phyloP scores from a whole-genome alignment of 2,113 vertebrate genomes.

The Chaenogobius annularis region DNA sequence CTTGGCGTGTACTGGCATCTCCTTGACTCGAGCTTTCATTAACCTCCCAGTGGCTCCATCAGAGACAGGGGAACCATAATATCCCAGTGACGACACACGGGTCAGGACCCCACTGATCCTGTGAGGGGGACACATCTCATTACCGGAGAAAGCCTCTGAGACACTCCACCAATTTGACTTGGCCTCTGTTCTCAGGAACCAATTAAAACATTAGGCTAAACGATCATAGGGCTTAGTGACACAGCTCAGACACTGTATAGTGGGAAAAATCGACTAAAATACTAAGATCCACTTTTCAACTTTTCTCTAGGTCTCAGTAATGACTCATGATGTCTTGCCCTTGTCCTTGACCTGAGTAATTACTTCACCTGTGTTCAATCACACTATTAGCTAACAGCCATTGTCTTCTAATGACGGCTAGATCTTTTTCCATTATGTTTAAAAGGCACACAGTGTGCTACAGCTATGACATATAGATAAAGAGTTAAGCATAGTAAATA shows the following conservation, averaged over 20 bases:
- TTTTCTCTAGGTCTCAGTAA: neutral
- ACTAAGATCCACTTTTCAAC: neutral
- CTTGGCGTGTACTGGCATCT: slow-evolving; percentile 18
- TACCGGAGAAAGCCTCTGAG: slow-evolving; percentile 75
- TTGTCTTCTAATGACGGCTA: neutral
- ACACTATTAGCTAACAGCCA: neutral
- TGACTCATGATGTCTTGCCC: neutral
- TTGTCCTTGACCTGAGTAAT: neutral
- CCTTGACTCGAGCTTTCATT: slow-evolving; percentile 65
- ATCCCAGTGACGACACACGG: slow-evolving; percentile 67
- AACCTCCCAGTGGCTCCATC: slow-evolving; percentile 62
- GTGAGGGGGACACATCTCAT: slow-evolving; percentile 76
- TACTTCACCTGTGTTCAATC: neutral
- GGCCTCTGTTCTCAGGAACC: slow-evolving; percentile 76
- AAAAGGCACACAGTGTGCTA: slow-evolving; percentile 3
- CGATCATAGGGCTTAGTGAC: slow-evolving; percentile 67
- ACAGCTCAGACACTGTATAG: slow-evolving; percentile 45
- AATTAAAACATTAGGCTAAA: slow-evolving; percentile 82
- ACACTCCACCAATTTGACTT: slow-evolving; percentile 77
- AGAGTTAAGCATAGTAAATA: neutral
- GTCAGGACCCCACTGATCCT: slow-evolving; percentile 74
- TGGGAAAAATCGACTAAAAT: slow-evolving; percentile 25
- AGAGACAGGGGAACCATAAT: slow-evolving; percentile 60
- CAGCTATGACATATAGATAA: slow-evolving; percentile 1
- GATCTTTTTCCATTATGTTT: slow-evolving; percentile 6